A percentile compares a stretch with the other conserved stretches of the same genome.
Evolutionary conservation across 2,113 vertebrate genomes (phyloP).

Genomic region (Odocoileus hemionus): DNA sequence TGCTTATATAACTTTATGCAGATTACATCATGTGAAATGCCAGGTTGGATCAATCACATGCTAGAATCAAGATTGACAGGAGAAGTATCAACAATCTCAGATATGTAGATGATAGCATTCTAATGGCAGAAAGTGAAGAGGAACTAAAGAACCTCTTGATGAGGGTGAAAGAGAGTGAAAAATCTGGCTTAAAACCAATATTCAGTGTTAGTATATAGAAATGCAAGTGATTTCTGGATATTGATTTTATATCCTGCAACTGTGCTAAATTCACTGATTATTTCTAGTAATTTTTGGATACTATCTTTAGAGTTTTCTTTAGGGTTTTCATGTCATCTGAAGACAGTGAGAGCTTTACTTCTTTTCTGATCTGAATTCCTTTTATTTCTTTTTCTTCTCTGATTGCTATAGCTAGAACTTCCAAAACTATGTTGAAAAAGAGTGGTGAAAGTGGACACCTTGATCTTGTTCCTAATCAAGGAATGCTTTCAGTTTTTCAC

Average conservation of each 20-base stretch:
- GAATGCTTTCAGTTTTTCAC: neutral
- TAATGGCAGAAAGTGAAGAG: neutral
- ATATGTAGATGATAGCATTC: neutral
- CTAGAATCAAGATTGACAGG: neutral
- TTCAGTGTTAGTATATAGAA: neutral
- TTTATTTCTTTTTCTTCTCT: neutral
- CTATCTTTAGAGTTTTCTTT: neutral
- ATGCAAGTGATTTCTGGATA: neutral
- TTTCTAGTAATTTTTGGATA: neutral
- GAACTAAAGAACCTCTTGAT: neutral
- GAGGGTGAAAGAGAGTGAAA: neutral
- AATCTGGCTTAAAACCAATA: neutral
- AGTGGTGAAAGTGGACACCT: neutral
- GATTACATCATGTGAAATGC: neutral
- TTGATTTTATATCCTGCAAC: neutral
- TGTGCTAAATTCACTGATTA: neutral
- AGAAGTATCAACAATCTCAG: neutral
- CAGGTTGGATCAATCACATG: neutral
- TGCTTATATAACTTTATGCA: neutral
- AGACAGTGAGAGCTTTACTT: neutral
- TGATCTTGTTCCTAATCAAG: neutral
- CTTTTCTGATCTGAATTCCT: neutral
- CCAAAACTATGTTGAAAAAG: neutral
- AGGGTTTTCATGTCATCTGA: neutral
- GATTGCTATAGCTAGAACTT: neutral